Conservation (phyloP, 2,888 invertebrate species). For the Eupsilia transversa region DNA sequence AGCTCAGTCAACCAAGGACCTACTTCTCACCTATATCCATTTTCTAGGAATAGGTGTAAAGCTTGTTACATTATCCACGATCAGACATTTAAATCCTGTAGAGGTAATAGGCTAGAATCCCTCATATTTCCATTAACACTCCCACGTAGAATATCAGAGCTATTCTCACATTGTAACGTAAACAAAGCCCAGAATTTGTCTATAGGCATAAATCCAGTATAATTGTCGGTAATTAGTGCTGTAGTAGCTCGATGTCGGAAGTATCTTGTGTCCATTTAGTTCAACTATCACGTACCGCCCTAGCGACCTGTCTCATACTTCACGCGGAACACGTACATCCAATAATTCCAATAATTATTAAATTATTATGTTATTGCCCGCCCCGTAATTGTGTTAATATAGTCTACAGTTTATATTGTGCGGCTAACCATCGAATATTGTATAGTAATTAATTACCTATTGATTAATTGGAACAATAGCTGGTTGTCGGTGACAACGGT, state of each 20-base stretch:
- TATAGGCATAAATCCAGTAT: conserved; percentile 47
- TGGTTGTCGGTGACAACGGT: conserved; percentile 43
- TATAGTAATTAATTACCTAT: conserved; percentile 47
- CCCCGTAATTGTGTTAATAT: conserved; percentile 65
- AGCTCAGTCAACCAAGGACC: not conserved
- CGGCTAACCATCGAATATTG: conserved; percentile 39
- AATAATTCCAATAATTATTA: conserved; percentile 66
- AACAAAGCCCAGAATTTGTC: conserved; percentile 43
- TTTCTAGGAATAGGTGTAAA: conserved; percentile 22
- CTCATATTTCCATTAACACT: conserved; percentile 9
- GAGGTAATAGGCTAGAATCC: not conserved
- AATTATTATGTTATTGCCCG: conserved; percentile 66
- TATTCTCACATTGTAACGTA: conserved; percentile 22
- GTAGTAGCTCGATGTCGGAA: conserved; percentile 39
- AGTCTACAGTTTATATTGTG: conserved; percentile 55
- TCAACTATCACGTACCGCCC: conserved; percentile 63
- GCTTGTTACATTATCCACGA: not conserved
- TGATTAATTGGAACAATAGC: conserved; percentile 57
- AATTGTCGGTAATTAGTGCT: conserved; percentile 54
- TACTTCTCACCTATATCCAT: too few species aligned
- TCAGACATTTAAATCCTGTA: conserved; percentile 39
- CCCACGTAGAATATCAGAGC: not conserved
- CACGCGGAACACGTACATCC: conserved; percentile 68
- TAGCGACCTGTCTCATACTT: conserved; percentile 44
- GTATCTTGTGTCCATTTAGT: conserved; percentile 51